Percentiles rank a stretch among this genome's conserved stretches.
phyloP scores from a whole-genome alignment of 2,888 invertebrate species.

The Bellardia bayeri region DNA sequence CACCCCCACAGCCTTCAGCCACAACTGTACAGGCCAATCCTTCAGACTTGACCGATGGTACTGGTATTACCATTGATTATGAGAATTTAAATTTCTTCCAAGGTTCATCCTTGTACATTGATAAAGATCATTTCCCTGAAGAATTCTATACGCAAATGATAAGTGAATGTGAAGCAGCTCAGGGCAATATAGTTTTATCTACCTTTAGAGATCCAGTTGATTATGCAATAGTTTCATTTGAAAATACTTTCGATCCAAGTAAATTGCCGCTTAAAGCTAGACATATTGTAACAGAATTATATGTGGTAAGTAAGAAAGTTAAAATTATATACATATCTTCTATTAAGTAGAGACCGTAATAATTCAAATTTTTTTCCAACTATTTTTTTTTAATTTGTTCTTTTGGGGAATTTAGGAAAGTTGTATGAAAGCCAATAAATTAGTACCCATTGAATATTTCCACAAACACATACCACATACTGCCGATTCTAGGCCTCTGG shows the following conservation, averaged over 20 bases:
- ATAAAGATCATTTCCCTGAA: conserved; percentile 84
- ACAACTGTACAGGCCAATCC: conserved; percentile 53
- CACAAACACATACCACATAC: conserved; percentile 88
- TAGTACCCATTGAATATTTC: conserved; percentile 89
- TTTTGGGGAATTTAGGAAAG: conserved; percentile 77
- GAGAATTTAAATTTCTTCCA: conserved; percentile 81
- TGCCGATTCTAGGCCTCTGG: conserved; percentile 85
- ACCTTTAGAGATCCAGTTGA: conserved; percentile 86
- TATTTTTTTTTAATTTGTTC: no score
- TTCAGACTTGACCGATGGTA: conserved; percentile 78
- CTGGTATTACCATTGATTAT: conserved; percentile 80
- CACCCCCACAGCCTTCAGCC: conserved; percentile 36
- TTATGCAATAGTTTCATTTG: conserved; percentile 87
- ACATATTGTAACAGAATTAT: conserved; percentile 82
- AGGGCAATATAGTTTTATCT: conserved; percentile 85
- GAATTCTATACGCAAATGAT: conserved; percentile 83
- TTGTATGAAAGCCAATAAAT: conserved; percentile 85
- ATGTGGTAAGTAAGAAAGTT: conserved; percentile 78
- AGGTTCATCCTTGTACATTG: conserved; percentile 82
- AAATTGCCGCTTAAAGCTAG: conserved; percentile 79
- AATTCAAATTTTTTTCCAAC: no score
- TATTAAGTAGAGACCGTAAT: no score
- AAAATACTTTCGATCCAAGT: conserved; percentile 77
- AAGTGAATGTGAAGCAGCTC: conserved; percentile 85
- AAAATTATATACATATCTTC: background rate